Evolutionary conservation across 2,113 vertebrate species (phyloP).

Genomic region (Propithecus coquereli): DNA sequence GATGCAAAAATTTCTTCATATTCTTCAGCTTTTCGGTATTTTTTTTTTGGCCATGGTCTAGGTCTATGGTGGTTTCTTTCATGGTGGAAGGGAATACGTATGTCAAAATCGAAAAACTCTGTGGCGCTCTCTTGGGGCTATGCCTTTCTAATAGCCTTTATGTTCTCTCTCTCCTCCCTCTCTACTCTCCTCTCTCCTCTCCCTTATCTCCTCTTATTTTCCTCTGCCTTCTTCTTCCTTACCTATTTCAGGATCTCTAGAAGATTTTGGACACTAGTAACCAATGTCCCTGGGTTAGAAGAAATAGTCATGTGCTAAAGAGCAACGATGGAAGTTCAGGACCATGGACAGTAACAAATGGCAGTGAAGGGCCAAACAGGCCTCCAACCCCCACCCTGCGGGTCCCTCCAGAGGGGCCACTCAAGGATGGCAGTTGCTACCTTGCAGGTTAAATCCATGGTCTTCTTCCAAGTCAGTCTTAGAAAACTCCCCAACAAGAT

Average conservation of each 20-base stretch:
- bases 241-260: neutral
- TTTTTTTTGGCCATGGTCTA: neutral
- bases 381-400: neutral
- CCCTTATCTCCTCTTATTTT: neutral
- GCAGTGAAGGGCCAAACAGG: rapidly evolving
- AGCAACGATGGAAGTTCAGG: neutral
- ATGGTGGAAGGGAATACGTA: neutral
- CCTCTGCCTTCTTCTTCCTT: neutral
- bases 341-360: constrained; percentile 42
- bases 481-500: neutral
- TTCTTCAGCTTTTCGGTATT: neutral
- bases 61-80: neutral
- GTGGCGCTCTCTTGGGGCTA: neutral
- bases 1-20: neutral
- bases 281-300: neutral
- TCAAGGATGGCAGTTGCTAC: neutral
- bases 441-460: neutral
- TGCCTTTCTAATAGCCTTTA: neutral
- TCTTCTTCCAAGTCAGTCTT: neutral
- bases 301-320: neutral
- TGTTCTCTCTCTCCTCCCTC: neutral
- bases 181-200: neutral
- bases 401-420: neutral
- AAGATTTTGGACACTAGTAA: neutral
- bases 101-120: constrained; percentile 23